Evolutionary conservation across 2,797 vertebrate genomes (phyloP), one percentile per base, ranked within the genome.

Genomic region (Peromyscus aztecus): DNA sequence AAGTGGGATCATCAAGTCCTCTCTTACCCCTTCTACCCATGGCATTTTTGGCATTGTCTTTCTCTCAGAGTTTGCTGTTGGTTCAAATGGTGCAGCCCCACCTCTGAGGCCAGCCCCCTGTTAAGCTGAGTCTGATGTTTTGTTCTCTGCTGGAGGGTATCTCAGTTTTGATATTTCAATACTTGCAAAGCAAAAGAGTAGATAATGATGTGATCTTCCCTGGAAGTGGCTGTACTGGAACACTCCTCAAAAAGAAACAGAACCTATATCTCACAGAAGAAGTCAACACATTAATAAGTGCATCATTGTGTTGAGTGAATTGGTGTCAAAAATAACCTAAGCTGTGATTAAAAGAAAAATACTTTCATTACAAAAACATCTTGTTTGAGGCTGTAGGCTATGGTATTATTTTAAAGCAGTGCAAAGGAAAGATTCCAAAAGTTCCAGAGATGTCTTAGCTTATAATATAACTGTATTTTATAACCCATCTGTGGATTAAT

Each of bases 91-190:
- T 55, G 3, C 31, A 31, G 31, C 2, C 34, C 40, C 31, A 37
- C 34, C 89, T 93, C 40, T 40, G 76, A 61, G 27, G 12, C 80
- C 61, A 81, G 46, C 27, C 83, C 43, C 0, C 23, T 11, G 19
- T 46, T 73, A 49, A 85, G 49, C 34, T 19, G 23, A 76, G 6
- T 37, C 77, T 93, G 67, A 92, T 71, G 63, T 91, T 96, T 94
- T 94, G 43, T 92, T 31, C 67, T 94, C 55, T 89, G 63, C 37
- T 71, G 61, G 63, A 86, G 85, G 31, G 46, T 85, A 75, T 91
- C 65, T 94, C 80, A 52, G 2, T 88, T 83, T 40, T 77, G 19
- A 13, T 0, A 65, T 89, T 52, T 92, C 59, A 49, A 1, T 55
- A 55, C 37, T 67, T 34, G 17, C 0, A 92, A 84, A 92, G 46